phyloP scores from a whole-genome alignment of 2,797 vertebrate genomes.

The Craterocephalus amniculus region DNA sequence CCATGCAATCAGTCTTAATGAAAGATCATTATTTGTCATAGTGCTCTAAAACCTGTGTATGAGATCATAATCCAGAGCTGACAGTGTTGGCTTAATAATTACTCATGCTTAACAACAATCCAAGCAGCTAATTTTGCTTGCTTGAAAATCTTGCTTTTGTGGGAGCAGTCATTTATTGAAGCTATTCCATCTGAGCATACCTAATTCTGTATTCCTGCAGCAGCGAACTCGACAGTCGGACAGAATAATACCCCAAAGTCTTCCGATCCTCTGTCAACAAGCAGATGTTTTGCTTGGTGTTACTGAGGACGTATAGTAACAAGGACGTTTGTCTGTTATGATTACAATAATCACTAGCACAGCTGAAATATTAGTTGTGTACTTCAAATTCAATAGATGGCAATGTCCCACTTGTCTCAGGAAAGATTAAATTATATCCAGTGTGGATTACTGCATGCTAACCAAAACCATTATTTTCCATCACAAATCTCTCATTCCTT shows the following conservation, averaged over 20 bases:
- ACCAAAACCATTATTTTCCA: too few relatives aligned
- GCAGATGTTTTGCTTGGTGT: constrained; percentile 35
- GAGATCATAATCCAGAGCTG: constrained; percentile 42
- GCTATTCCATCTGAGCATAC: constrained; percentile 47
- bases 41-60: constrained; percentile 5
- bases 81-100: constrained; percentile 55
- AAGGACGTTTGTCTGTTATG: constrained; percentile 40
- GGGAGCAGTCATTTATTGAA: constrained; percentile 54
- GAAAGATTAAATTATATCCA: too few relatives aligned
- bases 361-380: not conserved
- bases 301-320: constrained; percentile 38
- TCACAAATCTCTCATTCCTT: too few relatives aligned
- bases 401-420: too few relatives aligned
- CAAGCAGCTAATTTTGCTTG: constrained; percentile 25
- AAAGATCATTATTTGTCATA: constrained; percentile 22
- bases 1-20: constrained; percentile 11
- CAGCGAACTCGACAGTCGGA: constrained; percentile 53
- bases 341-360: not conserved
- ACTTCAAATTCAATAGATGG: not conserved
- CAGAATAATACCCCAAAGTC: constrained; percentile 45
- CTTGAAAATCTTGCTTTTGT: constrained; percentile 45
- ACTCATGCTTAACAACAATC: constrained; percentile 61
- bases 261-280: constrained; percentile 34
- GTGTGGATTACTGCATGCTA: too few relatives aligned
- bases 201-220: constrained; percentile 47